Base-by-base conservation (phyloP, 2,113 vertebrate genomes). In the Ceyx margarethae region DNA sequence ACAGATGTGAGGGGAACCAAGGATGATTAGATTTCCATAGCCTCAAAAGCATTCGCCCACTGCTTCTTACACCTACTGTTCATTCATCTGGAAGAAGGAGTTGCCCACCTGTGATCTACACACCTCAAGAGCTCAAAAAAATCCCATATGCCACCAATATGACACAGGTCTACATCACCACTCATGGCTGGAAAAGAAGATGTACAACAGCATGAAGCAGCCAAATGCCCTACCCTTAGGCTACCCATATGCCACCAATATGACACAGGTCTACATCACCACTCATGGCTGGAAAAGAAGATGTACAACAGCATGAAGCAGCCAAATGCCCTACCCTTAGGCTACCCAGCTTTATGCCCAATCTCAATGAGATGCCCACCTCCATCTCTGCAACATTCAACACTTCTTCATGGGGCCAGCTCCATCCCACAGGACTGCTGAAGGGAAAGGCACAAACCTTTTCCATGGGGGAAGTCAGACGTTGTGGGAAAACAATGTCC, bases 341-440 rank as follows among this genome's bases (percentile, higher is more conserved):
- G 23, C 43, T 62, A 11, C 50, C 50, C 23, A 43, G 5, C 20
- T 19, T 51, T n/a, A 68, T 33, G 35, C 2, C 33, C 45, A 26
- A 0, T 29, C 68, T 54, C 0, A 0, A 35, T 1, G 3, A 83
- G 17, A 9, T 54, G 23, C 5, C 48, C 54, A 43, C 19, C 17
- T 74, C 31, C 35, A 68, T 20, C 31, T 81, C 54, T 5, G 1
- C 5, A 8, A 16, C 9, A 12, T 69, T 60, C 14, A 26, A 4
- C 42, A 17, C 8, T 57, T 80, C 57, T 85, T 33, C 60, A 20
- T 15, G n/a, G 45, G 28, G 8, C 28, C 80, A 87, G 19, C 23
- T 87, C 53, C 22, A 11, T 33, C 31, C 13, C 64, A 57, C 31
- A 50, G 15, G 23, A 13, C 13, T 56, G 20, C 50, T 13, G 6